Conservation (phyloP, 2,888 invertebrate genomes). For the Metacarcinus magister region DNA sequence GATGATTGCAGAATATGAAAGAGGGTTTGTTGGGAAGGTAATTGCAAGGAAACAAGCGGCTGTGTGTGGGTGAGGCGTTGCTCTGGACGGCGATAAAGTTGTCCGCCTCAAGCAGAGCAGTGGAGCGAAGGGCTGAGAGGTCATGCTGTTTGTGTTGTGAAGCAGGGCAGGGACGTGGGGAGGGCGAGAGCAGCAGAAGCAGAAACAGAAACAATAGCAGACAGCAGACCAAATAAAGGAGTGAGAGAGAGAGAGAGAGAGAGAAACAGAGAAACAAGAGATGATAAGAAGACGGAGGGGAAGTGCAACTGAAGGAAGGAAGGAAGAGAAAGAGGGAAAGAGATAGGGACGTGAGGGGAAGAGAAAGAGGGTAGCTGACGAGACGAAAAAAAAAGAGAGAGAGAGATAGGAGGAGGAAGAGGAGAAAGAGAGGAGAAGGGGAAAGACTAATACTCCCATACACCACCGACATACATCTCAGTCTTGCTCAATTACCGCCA, state of each 20-base stretch:
- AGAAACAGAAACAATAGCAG: neutral
- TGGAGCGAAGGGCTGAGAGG: neutral
- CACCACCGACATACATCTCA: neutral
- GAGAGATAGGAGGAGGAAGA: neutral
- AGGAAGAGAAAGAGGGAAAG: neutral
- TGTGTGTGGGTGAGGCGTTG: neutral
- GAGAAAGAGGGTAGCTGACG: neutral
- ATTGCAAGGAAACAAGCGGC: neutral
- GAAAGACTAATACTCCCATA: neutral
- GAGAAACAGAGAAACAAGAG: neutral
- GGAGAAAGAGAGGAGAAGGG: neutral
- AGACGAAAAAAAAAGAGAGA: too few relatives aligned
- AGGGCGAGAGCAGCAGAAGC: neutral
- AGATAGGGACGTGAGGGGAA: conserved; percentile 6
- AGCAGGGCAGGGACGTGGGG: neutral
- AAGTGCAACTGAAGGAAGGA: neutral
- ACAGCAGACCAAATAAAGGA: neutral
- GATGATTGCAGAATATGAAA: conserved; percentile 37
- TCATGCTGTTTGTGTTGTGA: conserved; percentile 26
- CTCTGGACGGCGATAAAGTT: neutral
- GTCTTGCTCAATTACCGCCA: neutral
- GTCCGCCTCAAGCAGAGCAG: neutral
- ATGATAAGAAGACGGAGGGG: neutral
- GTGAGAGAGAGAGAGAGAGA: neutral
- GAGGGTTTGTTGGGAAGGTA: conserved; percentile 32